A percentile compares a stretch with the other conserved stretches of the same genome.
Conservation (phyloP, 1,140 invertebrate genomes). For the Ips typographus region DNA sequence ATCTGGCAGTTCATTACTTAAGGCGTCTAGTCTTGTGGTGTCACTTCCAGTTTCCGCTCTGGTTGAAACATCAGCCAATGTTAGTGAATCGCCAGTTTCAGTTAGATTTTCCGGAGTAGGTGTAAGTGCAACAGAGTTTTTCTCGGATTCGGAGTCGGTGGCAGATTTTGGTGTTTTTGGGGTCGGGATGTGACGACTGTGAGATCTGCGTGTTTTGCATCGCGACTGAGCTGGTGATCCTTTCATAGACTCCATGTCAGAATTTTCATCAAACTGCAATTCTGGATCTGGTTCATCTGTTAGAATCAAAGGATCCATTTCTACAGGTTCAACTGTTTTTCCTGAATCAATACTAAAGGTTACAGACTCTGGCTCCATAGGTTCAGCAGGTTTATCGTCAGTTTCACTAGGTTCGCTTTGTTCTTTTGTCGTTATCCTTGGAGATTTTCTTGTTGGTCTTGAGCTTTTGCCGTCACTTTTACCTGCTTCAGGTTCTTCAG, state of each 20-base stretch:
- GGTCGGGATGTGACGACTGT: slow-evolving; percentile 48
- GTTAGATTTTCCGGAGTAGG: slow-evolving; percentile 30
- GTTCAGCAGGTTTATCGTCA: not conserved
- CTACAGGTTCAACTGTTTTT: slow-evolving; percentile 12
- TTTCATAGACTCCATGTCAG: slow-evolving; percentile 47
- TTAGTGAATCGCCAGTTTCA: slow-evolving; percentile 36
- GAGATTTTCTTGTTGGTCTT: not conserved
- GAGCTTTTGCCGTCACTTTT: not conserved
- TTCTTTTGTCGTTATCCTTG: not conserved
- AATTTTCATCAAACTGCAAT: slow-evolving; percentile 49
- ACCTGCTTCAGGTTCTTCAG: not conserved
- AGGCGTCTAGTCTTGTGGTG: slow-evolving; percentile 39
- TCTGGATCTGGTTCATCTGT: slow-evolving; percentile 48
- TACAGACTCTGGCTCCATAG: too few species aligned
- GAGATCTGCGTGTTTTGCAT: slow-evolving; percentile 47
- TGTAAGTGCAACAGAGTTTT: slow-evolving; percentile 17
- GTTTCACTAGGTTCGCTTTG: not conserved
- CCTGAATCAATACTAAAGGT: too few species aligned
- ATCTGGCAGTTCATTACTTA: slow-evolving; percentile 32
- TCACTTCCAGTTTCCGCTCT: slow-evolving; percentile 45
- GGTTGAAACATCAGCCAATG: slow-evolving; percentile 40
- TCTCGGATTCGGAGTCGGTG: slow-evolving; percentile 31
- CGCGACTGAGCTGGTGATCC: slow-evolving; percentile 44
- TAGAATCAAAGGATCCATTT: slow-evolving; percentile 46
- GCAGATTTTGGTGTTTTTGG: slow-evolving; percentile 49